Percentiles rank a stretch among this genome's conserved stretches.
Evolutionary conservation across 2,888 invertebrate species (phyloP).

Genomic region (Desoria tigrina): DNA sequence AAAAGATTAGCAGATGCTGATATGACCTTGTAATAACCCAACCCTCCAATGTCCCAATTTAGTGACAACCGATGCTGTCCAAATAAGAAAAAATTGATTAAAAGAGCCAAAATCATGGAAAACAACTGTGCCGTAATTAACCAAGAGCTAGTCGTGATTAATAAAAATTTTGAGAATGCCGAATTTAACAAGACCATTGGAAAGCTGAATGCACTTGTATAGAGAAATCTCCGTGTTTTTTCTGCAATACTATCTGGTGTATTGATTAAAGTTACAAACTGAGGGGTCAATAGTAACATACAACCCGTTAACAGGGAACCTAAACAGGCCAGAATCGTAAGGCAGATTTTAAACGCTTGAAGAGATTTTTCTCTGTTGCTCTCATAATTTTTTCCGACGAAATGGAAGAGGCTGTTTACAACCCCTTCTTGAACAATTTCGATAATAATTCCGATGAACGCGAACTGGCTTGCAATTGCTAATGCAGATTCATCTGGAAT

Average conservation of each 20-base stretch:
- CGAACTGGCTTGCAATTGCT: slow-evolving; percentile 40
- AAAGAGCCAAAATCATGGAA: slow-evolving; percentile 31
- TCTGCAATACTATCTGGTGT: slow-evolving; percentile 39
- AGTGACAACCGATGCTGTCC: slow-evolving; percentile 35
- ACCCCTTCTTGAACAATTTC: slow-evolving; percentile 47
- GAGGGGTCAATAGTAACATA: slow-evolving; percentile 29
- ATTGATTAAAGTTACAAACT: slow-evolving; percentile 41
- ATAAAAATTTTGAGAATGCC: slow-evolving; percentile 33
- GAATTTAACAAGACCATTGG: slow-evolving; percentile 31
- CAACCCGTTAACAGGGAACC: slow-evolving; percentile 26
- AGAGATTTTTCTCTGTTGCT: slow-evolving; percentile 27
- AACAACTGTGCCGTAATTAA: slow-evolving; percentile 32
- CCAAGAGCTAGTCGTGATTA: slow-evolving; percentile 38
- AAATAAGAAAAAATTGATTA: slow-evolving; percentile 40
- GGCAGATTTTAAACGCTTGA: slow-evolving; percentile 38
- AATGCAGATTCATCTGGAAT: slow-evolving; percentile 41
- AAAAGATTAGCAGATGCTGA: slow-evolving; percentile 18
- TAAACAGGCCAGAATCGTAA: slow-evolving; percentile 23
- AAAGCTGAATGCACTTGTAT: slow-evolving; percentile 43
- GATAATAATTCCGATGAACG: slow-evolving; percentile 35
- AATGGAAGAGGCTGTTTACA: slow-evolving; percentile 43
- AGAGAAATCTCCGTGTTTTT: slow-evolving; percentile 35
- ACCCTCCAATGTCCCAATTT: slow-evolving; percentile 36
- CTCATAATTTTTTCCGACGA: slow-evolving; percentile 40
- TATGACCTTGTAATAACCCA: slow-evolving; percentile 44